phyloP scores from a whole-genome alignment of 2,113 vertebrate genomes.

The Thryonomys swinderianus region DNA sequence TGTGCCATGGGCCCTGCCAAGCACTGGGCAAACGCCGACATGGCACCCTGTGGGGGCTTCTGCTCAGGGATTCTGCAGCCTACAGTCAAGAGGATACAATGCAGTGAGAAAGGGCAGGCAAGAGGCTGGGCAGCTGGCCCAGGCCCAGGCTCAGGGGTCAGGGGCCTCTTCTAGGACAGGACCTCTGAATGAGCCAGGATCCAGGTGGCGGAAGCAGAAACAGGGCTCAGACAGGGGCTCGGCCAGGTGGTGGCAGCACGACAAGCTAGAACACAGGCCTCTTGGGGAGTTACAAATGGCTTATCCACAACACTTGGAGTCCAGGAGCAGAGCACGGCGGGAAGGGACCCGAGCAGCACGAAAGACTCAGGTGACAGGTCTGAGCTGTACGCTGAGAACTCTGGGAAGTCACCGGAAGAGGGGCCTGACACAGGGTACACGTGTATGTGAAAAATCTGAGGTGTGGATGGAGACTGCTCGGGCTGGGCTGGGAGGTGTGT shows the following conservation, averaged over 20 bases:
- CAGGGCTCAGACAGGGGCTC: not conserved
- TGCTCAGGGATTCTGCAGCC: not conserved
- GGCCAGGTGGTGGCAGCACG: not conserved
- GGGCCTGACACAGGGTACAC: not conserved
- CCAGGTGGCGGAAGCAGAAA: not conserved
- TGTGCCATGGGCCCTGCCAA: not conserved
- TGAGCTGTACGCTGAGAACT: not conserved
- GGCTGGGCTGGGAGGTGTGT: not conserved
- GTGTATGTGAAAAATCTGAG: not conserved
- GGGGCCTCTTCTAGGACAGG: not conserved
- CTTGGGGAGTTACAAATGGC: not conserved
- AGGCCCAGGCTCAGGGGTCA: not conserved
- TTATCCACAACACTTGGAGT: not conserved
- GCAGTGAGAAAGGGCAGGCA: not conserved
- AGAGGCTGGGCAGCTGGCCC: not conserved
- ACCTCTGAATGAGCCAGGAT: not conserved
- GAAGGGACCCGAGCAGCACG: too few species aligned
- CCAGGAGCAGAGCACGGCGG: not conserved
- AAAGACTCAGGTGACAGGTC: not conserved
- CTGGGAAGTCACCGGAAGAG: not conserved
- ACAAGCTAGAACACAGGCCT: rapidly evolving
- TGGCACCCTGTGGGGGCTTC: not conserved
- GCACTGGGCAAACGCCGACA: not conserved
- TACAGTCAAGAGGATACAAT: rapidly evolving
- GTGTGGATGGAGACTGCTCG: not conserved